Percentiles rank a stretch among this genome's conserved stretches.
Conservation (phyloP, 2,888 invertebrate genomes). For the Melieria crassipennis region DNA sequence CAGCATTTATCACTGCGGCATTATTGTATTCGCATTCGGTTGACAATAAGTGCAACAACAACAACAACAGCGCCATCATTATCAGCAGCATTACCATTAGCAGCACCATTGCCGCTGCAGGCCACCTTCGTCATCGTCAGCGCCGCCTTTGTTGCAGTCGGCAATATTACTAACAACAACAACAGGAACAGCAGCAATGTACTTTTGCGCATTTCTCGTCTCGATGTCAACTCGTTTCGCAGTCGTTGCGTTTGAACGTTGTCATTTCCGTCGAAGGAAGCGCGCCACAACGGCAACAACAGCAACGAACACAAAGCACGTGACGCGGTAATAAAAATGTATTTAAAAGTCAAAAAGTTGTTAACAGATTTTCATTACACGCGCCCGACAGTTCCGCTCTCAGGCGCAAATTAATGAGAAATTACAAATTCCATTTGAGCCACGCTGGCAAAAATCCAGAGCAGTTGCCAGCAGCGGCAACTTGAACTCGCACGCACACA, state of each 20-base stretch:
- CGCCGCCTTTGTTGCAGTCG: background rate
- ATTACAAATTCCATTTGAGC: background rate
- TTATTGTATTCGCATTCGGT: conserved; percentile 22
- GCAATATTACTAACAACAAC: background rate
- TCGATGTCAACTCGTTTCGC: too few relatives aligned
- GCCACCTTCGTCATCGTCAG: background rate
- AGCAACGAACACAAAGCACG: background rate
- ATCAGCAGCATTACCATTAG: conserved; percentile 16
- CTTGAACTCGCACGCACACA: background rate
- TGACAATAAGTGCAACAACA: conserved; percentile 11
- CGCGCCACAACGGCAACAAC: background rate
- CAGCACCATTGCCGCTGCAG: conserved; percentile 9
- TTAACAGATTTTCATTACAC: background rate
- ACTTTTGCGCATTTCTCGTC: too few relatives aligned
- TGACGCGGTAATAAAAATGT: background rate
- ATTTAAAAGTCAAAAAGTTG: background rate
- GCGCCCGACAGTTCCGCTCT: background rate
- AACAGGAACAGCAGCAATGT: too few relatives aligned
- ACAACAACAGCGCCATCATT: conserved; percentile 5
- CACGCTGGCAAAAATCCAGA: background rate
- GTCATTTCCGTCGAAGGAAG: background rate
- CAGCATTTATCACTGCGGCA: conserved; percentile 35
- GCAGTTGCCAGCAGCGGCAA: too few relatives aligned
- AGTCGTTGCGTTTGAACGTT: too few relatives aligned
- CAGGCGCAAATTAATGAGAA: conserved; percentile 7